Evolutionary conservation across 1,140 invertebrate species (phyloP), one percentile per base, ranked within the genome.

Genomic region (Lordiphosa clarofinis): DNA sequence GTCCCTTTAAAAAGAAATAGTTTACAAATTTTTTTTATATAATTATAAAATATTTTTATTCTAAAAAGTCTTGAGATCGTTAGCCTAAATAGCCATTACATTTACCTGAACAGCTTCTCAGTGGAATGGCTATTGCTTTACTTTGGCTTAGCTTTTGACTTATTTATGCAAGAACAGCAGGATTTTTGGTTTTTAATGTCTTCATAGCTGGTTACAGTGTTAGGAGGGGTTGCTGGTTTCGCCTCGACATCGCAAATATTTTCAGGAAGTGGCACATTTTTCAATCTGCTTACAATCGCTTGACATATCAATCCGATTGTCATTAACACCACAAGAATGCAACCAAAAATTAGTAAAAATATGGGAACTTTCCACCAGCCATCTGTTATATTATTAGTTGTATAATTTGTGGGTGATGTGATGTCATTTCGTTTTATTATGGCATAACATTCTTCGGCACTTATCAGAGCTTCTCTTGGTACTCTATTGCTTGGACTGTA

Each of bases 321-420:
- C 11, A 75, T 69, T 1, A 58, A 6, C 4, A 68, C 0, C 2
- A 59, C 12, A 4, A 75, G 43, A 37, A 60, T 4, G 3, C 48
- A 39, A 6, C 38, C 53, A 12, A 68, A 15, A 13, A 39, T 31
- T 0, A 69, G 38, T 4, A 73, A 38, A 10, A 73, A 4, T 4
- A 73, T 10, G 0, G 71, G 63, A 4, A 73, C 15, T 33, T 68
- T 67, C 71, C 57, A 73, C 31, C 63, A 50, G 2, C 61, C 15
- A 6, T 72, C 70, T 0, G 50, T 47, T 6, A 1, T 9, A 7
- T 13, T 8, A 7, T 1, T 37, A 4, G 33, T 24, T 7, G 21
- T 15, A 24, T 31, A 1, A 8, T 37, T 4, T 1, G 9, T 19
- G 6, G 19, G n/a, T 0, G 3, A 1, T 1, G 47, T 13, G 5